These are phyloP conservation scores for Tricholauxania praeusta DNA, from an alignment of 2,888 invertebrate genomes.

Conservation along the genomic window DNA sequence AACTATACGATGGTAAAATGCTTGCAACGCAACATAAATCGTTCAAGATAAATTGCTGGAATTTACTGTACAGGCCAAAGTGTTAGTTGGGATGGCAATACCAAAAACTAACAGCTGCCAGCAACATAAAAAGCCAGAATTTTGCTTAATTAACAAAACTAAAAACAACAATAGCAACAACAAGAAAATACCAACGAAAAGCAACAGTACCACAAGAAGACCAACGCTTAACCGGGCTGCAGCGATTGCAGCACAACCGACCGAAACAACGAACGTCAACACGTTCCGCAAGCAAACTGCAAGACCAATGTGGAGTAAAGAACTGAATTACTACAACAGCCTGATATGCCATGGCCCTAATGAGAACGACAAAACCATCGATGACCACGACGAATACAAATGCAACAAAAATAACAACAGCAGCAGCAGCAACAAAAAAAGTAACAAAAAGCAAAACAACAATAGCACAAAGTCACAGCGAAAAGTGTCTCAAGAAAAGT, in stretches of 20 bases:
- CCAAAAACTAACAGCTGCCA: neutral
- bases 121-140: constrained; percentile 15
- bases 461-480: constrained; percentile 42
- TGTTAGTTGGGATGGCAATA: too few species aligned
- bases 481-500: neutral
- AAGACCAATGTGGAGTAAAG: constrained; percentile 55
- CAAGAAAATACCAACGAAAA: constrained; percentile 23
- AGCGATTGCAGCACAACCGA: constrained; percentile 17
- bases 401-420: constrained; percentile 32
- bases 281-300: constrained; percentile 42
- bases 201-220: constrained; percentile 23
- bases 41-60: too few species aligned
- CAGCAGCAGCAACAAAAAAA: constrained; percentile 32
- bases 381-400: constrained; percentile 38
- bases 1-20: too few species aligned
- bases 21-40: too few species aligned
- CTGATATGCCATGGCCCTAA: constrained; percentile 60
- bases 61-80: too few species aligned
- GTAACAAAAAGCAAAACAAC: constrained; percentile 39
- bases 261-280: constrained; percentile 27
- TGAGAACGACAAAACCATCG: constrained; percentile 43
- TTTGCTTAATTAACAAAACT: constrained; percentile 21
- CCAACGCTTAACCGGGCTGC: constrained; percentile 25
- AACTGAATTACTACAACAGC: constrained; percentile 49
- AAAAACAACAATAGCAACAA: constrained; percentile 34